Evolutionary conservation across 53 echinoderm and acorn worm genomes (phyloP).

Genomic region (Glandiceps talaboti): DNA sequence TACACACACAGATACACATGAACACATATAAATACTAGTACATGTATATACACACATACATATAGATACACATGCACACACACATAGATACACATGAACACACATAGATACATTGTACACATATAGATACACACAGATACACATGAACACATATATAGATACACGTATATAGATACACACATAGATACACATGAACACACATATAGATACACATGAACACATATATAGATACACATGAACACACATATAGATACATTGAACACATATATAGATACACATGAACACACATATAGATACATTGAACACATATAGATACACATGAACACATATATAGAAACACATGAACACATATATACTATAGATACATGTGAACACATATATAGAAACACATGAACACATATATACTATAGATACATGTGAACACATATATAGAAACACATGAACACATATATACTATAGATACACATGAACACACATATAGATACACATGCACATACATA

Average conservation of each 20-base stretch:
- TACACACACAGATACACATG: not conserved
- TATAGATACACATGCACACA: not conserved
- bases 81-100: not conserved
- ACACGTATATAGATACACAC: not conserved
- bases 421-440: not conserved
- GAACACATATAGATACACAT: not conserved
- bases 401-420: not conserved
- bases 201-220: not conserved
- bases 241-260: not conserved
- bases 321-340: not conserved
- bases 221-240: not conserved
- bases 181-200: not conserved
- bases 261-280: not conserved
- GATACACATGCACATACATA: not conserved
- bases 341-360: not conserved
- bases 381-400: not conserved
- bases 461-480: not conserved
- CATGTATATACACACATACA: not conserved
- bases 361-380: not conserved
- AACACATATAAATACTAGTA: not conserved
- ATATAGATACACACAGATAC: too few species aligned
- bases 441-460: not conserved
- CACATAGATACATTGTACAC: not conserved
- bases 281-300: not conserved
- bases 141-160: not conserved